Conservation (phyloP, 2,797 vertebrate genomes). For the Chelon auratus region DNA sequence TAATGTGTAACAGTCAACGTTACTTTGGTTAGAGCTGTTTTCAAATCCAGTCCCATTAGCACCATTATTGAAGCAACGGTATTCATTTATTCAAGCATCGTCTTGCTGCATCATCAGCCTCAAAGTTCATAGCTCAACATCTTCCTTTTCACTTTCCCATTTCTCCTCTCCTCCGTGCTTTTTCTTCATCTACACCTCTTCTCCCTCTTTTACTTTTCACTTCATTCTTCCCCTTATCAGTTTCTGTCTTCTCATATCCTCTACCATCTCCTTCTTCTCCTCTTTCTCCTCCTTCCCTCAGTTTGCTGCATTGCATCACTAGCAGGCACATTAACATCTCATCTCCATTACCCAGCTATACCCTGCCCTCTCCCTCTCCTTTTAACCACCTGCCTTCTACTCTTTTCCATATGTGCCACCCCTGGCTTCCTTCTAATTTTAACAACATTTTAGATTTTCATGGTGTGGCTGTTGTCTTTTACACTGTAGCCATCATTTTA, state of each 20-base stretch:
- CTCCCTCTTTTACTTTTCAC: constrained; percentile 15
- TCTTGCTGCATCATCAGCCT: constrained; percentile 60
- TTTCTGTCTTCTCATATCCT: constrained; percentile 27
- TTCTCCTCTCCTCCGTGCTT: neutral
- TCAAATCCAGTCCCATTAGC: constrained; percentile 24
- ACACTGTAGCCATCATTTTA: neutral
- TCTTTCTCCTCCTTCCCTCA: constrained; percentile 56
- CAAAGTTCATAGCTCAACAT: constrained; percentile 38
- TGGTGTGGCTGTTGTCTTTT: constrained; percentile 17
- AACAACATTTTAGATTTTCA: constrained; percentile 8
- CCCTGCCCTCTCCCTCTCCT: constrained; percentile 37
- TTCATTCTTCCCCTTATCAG: constrained; percentile 36
- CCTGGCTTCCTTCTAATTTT: constrained; percentile 9
- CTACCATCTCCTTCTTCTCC: constrained; percentile 31
- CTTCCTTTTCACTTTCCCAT: constrained; percentile 1
- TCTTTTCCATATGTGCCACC: constrained; percentile 18
- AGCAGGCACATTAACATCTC: constrained; percentile 80
- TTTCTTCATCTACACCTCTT: neutral
- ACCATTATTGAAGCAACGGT: constrained; percentile 52
- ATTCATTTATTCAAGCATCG: constrained; percentile 49
- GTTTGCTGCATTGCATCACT: constrained; percentile 81
- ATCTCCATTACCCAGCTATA: constrained; percentile 70
- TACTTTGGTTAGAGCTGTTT: constrained; percentile 16
- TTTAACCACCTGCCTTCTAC: constrained; percentile 36
- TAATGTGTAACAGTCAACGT: constrained; percentile 13